Evolutionary conservation across 2,888 invertebrate species (phyloP), one percentile per base, ranked within the genome.

Genomic region (Philopedon plagiatum): DNA sequence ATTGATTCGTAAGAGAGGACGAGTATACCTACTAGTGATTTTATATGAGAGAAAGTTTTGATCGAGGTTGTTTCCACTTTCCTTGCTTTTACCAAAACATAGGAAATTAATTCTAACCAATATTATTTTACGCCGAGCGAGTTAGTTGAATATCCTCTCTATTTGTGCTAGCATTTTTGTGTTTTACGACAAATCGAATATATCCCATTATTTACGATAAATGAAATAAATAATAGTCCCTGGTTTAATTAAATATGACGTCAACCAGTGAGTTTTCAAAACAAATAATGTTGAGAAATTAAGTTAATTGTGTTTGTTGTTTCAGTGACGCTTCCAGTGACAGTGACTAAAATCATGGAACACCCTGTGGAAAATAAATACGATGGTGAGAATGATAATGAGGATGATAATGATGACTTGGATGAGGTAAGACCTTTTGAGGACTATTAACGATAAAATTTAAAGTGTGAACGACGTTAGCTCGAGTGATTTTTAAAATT

Each of bases 401-500:
- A 77, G 21, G 71, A 73, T 11, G 79, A 80, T 8, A 77, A 78
- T 41, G 77, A 78, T 49, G 80, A 80, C 58, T 75, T 76, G 54
- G 80, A 80, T 46, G 79, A 80, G 77, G 80, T 80, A 76, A 65
- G 71, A n/a, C n/a, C n/a, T n/a, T n/a, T n/a, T n/a, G n/a, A n/a
- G n/a, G n/a, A n/a, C n/a, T n/a, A n/a, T n/a, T n/a, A n/a, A n/a
- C n/a, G n/a, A n/a, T n/a, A n/a, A n/a, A n/a, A n/a, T n/a, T n/a
- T n/a, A n/a, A n/a, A n/a, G n/a, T n/a, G n/a, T n/a, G n/a, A n/a
- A n/a, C n/a, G n/a, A n/a, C n/a, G n/a, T n/a, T n/a, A n/a, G n/a
- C n/a, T n/a, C n/a, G n/a, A n/a, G n/a, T n/a, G n/a, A n/a, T n/a
- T n/a, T n/a, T n/a, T n/a, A n/a, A n/a, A n/a, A n/a, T n/a, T n/a